phyloP scores from a whole-genome alignment of 2,113 vertebrate genomes.

The Ictidomys tridecemlineatus region DNA sequence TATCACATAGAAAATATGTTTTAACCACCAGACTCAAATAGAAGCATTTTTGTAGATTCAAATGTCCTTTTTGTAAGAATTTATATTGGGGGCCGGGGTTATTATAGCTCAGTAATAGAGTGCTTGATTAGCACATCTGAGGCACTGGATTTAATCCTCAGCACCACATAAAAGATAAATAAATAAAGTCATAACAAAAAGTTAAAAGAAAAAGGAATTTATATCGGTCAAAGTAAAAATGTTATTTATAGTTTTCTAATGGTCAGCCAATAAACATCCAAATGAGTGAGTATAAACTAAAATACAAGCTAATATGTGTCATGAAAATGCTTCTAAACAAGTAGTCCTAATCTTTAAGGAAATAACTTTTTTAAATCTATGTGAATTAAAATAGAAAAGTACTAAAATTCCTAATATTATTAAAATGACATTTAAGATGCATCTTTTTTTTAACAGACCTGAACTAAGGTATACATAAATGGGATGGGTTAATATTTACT shows the following conservation, averaged over 20 bases:
- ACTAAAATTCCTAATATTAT: background rate
- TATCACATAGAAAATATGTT: background rate
- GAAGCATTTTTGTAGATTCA: constrained; percentile 29
- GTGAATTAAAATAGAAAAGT: background rate
- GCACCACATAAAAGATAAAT: no score
- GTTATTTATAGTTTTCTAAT: background rate
- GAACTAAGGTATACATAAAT: constrained; percentile 32
- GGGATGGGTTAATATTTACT: background rate
- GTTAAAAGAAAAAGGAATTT: background rate
- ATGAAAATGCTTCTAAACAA: constrained; percentile 56
- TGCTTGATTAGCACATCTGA: no score
- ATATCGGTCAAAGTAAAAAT: constrained; percentile 32
- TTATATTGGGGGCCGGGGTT: background rate
- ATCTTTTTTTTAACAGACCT: constrained; percentile 25
- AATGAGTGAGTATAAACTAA: constrained; percentile 24
- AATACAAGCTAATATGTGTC: background rate
- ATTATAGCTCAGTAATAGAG: no score
- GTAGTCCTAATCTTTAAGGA: constrained; percentile 4
- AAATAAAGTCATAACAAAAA: no score
- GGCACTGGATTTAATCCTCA: no score
- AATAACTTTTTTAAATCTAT: background rate
- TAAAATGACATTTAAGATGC: background rate
- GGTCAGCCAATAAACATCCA: constrained; percentile 14
- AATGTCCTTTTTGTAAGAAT: constrained; percentile 21
- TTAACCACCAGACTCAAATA: constrained; percentile 36